Evolutionary conservation across 2,797 vertebrate genomes (phyloP), one percentile per base, ranked within the genome.

Genomic region (Nannoperca obscura): DNA sequence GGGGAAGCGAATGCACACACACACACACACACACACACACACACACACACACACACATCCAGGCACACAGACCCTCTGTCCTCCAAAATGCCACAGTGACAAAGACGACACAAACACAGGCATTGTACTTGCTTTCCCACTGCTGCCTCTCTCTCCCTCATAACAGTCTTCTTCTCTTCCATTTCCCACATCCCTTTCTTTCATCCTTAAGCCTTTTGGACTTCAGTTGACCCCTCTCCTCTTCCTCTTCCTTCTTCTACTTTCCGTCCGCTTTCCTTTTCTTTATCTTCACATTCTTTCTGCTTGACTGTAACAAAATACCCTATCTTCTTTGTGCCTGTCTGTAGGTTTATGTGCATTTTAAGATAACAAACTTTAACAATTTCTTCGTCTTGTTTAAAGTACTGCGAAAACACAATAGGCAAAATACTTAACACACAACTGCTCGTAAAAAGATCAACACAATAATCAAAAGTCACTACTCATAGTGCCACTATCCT

Each of bases 81-180:
- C 83, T 82, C 80, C 59, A 76, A 87, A 91, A 91, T 80, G 78
- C 85, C 89, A 90, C 75, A 58, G 81, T 57, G 74, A 90, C 88
- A 92, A 92, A 86, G 78, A 85, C 36, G 69, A 74, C 70, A 92
- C 86, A 89, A 80, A 82, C 76, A 72, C 62, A 61, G 74, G 62
- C 85, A 83, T 89, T 92, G 86, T 92, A 58, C 87, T 81, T 60
- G 34, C 59, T 79, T 82, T 74, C 76, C 78, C 81, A 77, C 75
- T 36, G 78, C 74, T 14, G 75, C 52, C 67, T 52, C 78, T 61
- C 63, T 62, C 62, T 65, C 53, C n/a, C 71, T 67, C 53, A 7
- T 66, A 74, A 71, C 73, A 52, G 72, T 52, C 64, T 60, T 69
- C 68, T 72, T 77, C 71, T 82, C 80, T 66, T 81, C 78, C 67